phyloP scores from a whole-genome alignment of 92 coral and sea anemone species.

The Epizoanthus scotinus region DNA sequence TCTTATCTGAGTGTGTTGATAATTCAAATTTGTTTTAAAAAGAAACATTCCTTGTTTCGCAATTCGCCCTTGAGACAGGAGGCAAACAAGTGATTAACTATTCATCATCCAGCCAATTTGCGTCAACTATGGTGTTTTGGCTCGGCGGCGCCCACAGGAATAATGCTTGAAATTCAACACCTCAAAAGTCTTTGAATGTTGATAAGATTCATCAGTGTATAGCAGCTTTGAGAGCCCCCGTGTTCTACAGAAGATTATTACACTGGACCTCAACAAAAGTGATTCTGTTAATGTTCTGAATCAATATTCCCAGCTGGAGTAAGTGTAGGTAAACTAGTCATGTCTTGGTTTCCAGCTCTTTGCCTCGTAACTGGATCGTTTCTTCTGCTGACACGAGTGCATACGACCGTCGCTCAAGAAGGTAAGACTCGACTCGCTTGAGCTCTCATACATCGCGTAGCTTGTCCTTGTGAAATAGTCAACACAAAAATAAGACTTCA shows the following conservation, averaged over 20 bases:
- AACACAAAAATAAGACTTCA: no score
- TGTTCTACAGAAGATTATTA: neutral
- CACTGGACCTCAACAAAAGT: neutral
- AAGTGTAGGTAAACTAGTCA: neutral
- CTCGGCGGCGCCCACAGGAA: neutral
- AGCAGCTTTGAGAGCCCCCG: neutral
- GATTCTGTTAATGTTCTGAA: neutral
- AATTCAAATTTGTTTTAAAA: slow-evolving; percentile 17
- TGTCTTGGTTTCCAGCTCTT: neutral
- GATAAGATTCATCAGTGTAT: neutral
- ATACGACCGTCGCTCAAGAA: neutral
- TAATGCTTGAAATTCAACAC: slow-evolving; percentile 25
- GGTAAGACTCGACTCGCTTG: slow-evolving; percentile 3
- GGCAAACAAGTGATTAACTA: slow-evolving; percentile 4
- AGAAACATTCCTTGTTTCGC: neutral
- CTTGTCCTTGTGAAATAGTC: no score
- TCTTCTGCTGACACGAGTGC: slow-evolving; percentile 20
- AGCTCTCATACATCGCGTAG: no score
- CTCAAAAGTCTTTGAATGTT: slow-evolving; percentile 18
- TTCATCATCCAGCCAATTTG: slow-evolving; percentile 38
- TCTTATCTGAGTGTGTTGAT: slow-evolving; percentile 18
- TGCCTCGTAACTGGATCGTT: neutral
- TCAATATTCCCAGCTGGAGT: neutral
- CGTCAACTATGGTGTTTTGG: slow-evolving; percentile 37
- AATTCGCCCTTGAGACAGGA: slow-evolving; percentile 16